A percentile compares a stretch with the other conserved stretches of the same genome.
phyloP scores from a whole-genome alignment of 2,797 vertebrate genomes.

The Chromis chromis region DNA sequence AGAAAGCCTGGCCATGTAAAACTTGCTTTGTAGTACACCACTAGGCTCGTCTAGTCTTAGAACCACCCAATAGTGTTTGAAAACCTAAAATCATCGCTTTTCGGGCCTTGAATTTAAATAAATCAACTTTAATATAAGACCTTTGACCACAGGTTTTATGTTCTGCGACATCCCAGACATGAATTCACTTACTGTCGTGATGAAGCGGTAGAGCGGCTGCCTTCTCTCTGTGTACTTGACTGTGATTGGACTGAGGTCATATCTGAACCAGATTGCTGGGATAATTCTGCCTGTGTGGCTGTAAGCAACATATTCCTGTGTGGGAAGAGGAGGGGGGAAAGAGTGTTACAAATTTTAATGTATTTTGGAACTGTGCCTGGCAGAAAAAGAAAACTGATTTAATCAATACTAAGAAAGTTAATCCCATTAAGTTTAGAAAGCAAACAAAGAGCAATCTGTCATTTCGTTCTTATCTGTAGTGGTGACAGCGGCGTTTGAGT shows the following conservation, averaged over 20 bases:
- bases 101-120: no score
- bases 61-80: no score
- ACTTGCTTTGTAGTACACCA: no score
- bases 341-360: not conserved
- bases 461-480: not conserved
- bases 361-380: not conserved
- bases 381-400: not conserved
- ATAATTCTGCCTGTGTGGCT: constrained; percentile 99
- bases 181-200: constrained; percentile 92
- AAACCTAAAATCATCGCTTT: no score
- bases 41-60: no score
- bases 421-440: constrained; percentile 27
- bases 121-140: no score
- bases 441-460: not conserved
- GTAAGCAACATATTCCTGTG: constrained; percentile 97
- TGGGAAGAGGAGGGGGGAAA: not conserved
- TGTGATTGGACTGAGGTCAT: constrained; percentile 98
- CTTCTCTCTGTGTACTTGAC: constrained; percentile 98
- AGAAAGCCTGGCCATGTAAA: no score
- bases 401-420: not conserved
- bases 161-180: no score
- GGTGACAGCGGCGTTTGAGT: constrained; percentile 30
- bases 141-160: not conserved
- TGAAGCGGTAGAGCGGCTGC: constrained; percentile 96
- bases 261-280: constrained; percentile 99